Conservation (phyloP, 2,888 invertebrate genomes). For the Disparrhopalites patrizii region DNA sequence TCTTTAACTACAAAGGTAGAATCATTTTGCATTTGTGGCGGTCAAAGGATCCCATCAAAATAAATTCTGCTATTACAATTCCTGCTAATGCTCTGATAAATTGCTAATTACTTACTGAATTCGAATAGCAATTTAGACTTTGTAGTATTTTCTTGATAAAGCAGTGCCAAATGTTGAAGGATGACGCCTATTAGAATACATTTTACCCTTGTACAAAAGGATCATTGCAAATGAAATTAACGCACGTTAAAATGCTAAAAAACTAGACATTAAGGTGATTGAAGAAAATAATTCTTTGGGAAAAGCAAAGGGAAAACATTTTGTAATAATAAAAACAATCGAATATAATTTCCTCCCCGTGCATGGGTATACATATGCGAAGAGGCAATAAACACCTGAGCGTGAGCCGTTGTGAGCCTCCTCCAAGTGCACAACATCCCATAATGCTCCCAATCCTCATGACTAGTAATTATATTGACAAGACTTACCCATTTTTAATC, state of each 20-base stretch:
- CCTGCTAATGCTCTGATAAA: background rate
- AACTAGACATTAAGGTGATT: no score
- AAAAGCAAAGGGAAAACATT: no score
- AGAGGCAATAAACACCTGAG: background rate
- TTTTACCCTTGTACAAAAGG: background rate
- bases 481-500: constrained; percentile 13
- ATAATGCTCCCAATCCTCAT: background rate
- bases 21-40: no score
- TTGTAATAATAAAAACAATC: no score
- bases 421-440: no score
- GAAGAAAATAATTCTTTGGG: no score
- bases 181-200: background rate
- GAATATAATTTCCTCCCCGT: no score
- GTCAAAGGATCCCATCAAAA: no score
- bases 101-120: background rate
- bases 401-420: no score
- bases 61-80: background rate
- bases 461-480: background rate
- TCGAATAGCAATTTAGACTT: no score
- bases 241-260: background rate
- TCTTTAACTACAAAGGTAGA: no score
- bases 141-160: background rate
- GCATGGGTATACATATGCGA: background rate
- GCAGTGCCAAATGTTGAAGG: background rate
- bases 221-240: background rate